Evolutionary conservation across 2,888 invertebrate genomes (phyloP).

Genomic region (Eupithecia subfuscata): DNA sequence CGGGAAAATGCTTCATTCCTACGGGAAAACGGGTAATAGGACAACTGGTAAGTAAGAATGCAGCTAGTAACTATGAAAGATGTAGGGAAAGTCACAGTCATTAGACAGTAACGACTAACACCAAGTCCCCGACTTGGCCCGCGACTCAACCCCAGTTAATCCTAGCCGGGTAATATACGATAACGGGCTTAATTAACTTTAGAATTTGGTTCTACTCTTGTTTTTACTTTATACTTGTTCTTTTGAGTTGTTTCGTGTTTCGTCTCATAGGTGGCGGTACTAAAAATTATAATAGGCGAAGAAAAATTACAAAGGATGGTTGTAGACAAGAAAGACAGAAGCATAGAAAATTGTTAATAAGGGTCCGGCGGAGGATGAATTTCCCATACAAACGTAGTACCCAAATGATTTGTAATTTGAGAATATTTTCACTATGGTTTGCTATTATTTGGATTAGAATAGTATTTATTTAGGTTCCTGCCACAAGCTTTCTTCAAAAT

Average conservation of each 20-base stretch:
- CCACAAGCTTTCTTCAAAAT: too few species aligned
- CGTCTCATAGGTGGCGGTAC: conserved; percentile 5
- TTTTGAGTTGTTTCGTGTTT: conserved; percentile 9
- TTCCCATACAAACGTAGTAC: too few species aligned
- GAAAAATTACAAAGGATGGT: neutral
- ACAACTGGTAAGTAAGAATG: too few species aligned
- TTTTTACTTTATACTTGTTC: conserved; percentile 40
- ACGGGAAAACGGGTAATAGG: too few species aligned
- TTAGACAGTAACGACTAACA: neutral
- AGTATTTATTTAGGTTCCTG: too few species aligned
- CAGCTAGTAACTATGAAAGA: too few species aligned
- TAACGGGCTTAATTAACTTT: conserved; percentile 62
- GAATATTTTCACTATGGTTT: too few species aligned
- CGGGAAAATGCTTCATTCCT: too few species aligned
- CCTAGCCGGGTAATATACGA: conserved; percentile 52
- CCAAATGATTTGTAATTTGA: too few species aligned
- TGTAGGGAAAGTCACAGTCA: too few species aligned
- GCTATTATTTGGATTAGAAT: too few species aligned
- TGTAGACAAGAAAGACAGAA: neutral
- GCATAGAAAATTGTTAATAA: neutral
- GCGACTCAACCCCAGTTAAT: conserved; percentile 50
- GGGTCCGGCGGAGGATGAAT: too few species aligned
- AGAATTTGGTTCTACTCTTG: conserved; percentile 46
- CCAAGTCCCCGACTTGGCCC: conserved; percentile 10
- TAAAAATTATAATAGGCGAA: neutral